A percentile compares a stretch with the other conserved stretches of the same genome.
Conservation (phyloP, 2,797 vertebrate species). For the Anas bahamensis region DNA sequence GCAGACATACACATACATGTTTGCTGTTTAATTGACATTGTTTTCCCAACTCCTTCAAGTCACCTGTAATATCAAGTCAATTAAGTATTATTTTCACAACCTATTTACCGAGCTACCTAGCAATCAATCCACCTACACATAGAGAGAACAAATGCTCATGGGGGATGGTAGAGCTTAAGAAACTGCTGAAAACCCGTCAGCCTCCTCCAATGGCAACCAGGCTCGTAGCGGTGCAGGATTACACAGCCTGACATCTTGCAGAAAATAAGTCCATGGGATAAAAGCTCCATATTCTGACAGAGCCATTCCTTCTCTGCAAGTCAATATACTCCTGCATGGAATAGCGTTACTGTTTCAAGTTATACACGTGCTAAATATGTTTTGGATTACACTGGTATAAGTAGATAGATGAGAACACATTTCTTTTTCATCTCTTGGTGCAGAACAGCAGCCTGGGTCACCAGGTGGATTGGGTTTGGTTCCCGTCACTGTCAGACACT, state of each 20-base stretch:
- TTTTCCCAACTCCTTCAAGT: slow-evolving; percentile 74
- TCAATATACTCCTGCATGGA: slow-evolving; percentile 44
- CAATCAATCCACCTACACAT: slow-evolving; percentile 74
- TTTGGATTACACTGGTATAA: not conserved
- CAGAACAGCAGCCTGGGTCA: not conserved
- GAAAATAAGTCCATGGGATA: slow-evolving; percentile 69
- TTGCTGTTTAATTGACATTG: slow-evolving; percentile 69
- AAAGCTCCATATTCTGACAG: slow-evolving; percentile 60
- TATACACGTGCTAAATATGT: slow-evolving; percentile 1
- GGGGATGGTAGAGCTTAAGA: slow-evolving; percentile 58
- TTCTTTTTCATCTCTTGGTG: not conserved
- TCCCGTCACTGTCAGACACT: not conserved
- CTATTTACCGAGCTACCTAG: slow-evolving; percentile 74
- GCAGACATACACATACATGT: slow-evolving; percentile 11
- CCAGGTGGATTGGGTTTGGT: not conserved
- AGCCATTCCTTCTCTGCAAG: slow-evolving; percentile 30
- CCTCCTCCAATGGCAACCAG: slow-evolving; percentile 60
- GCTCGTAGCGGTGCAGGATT: slow-evolving; percentile 67
- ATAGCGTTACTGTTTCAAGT: not conserved
- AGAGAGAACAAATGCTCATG: slow-evolving; percentile 49
- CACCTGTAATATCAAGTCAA: slow-evolving; percentile 74
- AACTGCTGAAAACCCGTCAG: slow-evolving; percentile 58
- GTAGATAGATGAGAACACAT: not conserved
- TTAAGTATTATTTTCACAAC: slow-evolving; percentile 76
- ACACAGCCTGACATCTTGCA: slow-evolving; percentile 67